Percentiles rank a stretch among this genome's conserved stretches.
phyloP scores from a whole-genome alignment of 2,113 vertebrate genomes.

The Ginglymostoma cirratum region DNA sequence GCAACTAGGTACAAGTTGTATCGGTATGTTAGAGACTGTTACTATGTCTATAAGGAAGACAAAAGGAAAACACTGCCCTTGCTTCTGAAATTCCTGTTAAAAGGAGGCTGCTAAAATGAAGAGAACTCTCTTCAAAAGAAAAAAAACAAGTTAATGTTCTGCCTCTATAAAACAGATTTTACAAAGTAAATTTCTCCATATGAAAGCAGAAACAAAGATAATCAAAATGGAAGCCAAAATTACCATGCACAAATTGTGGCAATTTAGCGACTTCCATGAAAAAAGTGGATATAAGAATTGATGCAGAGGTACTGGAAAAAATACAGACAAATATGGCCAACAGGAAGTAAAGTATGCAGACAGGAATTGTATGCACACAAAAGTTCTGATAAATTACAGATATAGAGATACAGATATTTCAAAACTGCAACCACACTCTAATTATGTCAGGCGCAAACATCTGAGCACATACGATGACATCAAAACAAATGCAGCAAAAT shows the following conservation, averaged over 20 bases:
- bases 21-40: too few relatives aligned
- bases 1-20: too few relatives aligned
- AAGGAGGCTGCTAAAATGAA: not conserved
- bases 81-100: not conserved
- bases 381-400: not conserved
- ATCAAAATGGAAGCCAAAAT: not conserved
- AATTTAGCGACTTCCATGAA: not conserved
- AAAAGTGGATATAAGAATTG: not conserved
- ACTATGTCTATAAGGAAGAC: too few relatives aligned
- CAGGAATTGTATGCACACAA: not conserved
- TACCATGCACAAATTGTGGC: not conserved
- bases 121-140: not conserved
- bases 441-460: not conserved
- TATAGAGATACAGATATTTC: not conserved
- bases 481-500: not conserved
- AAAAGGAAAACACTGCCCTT: too few relatives aligned
- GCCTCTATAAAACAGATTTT: not conserved
- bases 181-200: not conserved
- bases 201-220: not conserved
- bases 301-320: not conserved
- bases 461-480: not conserved
- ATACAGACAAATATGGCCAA: not conserved
- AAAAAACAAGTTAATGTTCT: too few relatives aligned
- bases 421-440: not conserved
- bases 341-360: not conserved